phyloP scores from a whole-genome alignment of 1,140 invertebrate genomes.

The Ostrea edulis region DNA sequence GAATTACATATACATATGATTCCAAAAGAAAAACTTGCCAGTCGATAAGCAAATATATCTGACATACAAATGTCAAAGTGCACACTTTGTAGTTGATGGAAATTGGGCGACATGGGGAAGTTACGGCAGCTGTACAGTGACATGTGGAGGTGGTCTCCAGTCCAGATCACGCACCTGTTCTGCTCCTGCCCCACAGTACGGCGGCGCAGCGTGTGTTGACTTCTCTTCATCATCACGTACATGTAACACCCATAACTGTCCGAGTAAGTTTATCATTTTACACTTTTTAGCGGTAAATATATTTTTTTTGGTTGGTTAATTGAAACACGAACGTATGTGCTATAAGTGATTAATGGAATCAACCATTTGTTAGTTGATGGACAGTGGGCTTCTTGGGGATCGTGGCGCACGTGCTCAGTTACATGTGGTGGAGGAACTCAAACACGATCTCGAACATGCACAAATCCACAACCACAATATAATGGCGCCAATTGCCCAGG shows the following conservation, averaged over 20 bases:
- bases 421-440: slow-evolving; percentile 63
- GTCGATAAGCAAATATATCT: not conserved
- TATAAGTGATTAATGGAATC: no score
- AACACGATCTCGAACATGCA: slow-evolving; percentile 59
- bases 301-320: no score
- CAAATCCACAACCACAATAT: slow-evolving; percentile 59
- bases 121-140: slow-evolving; percentile 63
- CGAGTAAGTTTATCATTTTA: slow-evolving; percentile 15
- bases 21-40: not conserved
- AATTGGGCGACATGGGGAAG: slow-evolving; percentile 66
- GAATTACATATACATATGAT: not conserved
- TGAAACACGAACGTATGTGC: no score
- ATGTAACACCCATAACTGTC: slow-evolving; percentile 42
- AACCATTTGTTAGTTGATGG: slow-evolving; percentile 50
- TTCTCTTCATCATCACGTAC: not conserved
- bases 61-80: not conserved
- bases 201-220: slow-evolving; percentile 63
- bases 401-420: slow-evolving; percentile 62
- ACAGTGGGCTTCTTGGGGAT: slow-evolving; percentile 65
- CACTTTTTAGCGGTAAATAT: no score
- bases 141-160: slow-evolving; percentile 63
- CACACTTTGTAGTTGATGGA: slow-evolving; percentile 58
- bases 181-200: slow-evolving; percentile 62
- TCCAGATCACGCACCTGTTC: slow-evolving; percentile 59
- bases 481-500: slow-evolving; percentile 53